A percentile compares a stretch with the other conserved stretches of the same genome.
Conservation (phyloP, 2,797 vertebrate genomes). For the Schizopygopsis pylzovi region DNA sequence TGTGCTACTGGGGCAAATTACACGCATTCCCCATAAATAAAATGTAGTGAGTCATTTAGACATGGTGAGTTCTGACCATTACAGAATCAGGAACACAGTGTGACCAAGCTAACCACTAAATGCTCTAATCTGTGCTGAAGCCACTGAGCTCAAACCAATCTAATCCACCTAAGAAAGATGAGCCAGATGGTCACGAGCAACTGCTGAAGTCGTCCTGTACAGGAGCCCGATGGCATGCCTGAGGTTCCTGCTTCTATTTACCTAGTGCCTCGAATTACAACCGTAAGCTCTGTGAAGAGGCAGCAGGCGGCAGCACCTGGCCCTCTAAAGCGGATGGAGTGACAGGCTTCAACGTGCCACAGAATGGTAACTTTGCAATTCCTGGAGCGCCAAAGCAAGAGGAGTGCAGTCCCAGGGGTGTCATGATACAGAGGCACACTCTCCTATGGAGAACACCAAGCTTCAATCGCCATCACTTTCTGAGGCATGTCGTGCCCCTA, state of each 20-base stretch:
- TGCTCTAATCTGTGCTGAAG: slow-evolving; percentile 79
- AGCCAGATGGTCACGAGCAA: slow-evolving; percentile 87
- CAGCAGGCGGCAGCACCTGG: slow-evolving; percentile 62
- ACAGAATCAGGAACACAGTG: slow-evolving; percentile 47
- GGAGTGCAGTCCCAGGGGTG: slow-evolving; percentile 64
- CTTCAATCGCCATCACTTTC: slow-evolving; percentile 10
- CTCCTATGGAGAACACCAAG: slow-evolving; percentile 37
- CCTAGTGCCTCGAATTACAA: slow-evolving; percentile 77
- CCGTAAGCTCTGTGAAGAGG: slow-evolving; percentile 59
- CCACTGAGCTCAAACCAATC: slow-evolving; percentile 80
- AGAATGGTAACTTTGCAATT: slow-evolving; percentile 64
- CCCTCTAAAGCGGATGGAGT: slow-evolving; percentile 62
- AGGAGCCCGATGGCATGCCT: slow-evolving; percentile 74
- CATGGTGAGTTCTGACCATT: not conserved
- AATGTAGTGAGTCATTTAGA: not conserved
- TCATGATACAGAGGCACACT: slow-evolving; percentile 50
- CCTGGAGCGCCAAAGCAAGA: slow-evolving; percentile 12
- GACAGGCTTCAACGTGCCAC: slow-evolving; percentile 62
- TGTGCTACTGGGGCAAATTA: not conserved
- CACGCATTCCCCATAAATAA: not conserved
- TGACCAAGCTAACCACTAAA: slow-evolving; percentile 44
- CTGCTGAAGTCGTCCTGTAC: slow-evolving; percentile 67
- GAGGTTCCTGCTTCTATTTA: slow-evolving; percentile 72
- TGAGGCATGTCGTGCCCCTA: slow-evolving; percentile 27
- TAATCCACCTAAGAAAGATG: slow-evolving; percentile 86